These are phyloP conservation scores for Meiosimyza decipiens DNA, from an alignment of 2,888 invertebrate genomes.

Conservation along the genomic window DNA sequence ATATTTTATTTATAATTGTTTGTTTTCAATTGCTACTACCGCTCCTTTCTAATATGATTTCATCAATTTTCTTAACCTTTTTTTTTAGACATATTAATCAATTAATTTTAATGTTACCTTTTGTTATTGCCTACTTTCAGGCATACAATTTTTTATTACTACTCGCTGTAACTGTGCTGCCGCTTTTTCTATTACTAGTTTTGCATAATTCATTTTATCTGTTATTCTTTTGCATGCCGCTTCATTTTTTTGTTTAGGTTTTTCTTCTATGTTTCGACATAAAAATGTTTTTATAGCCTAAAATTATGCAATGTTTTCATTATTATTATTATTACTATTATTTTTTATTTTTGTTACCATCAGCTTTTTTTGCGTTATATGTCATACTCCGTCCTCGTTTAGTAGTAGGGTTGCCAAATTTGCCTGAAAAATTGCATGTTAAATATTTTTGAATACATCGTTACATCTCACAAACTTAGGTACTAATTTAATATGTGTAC, in stretches of 20 bases:
- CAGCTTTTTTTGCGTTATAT: not conserved
- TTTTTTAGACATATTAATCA: not conserved
- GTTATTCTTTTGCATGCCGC: not conserved
- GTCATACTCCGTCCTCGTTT: not conserved
- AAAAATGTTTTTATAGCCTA: constrained; percentile 14
- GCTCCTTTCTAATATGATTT: too few species aligned
- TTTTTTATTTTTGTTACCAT: constrained; percentile 4
- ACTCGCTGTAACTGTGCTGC: not conserved
- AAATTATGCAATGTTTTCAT: constrained; percentile 19
- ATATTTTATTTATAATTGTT: not conserved
- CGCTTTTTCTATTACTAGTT: not conserved
- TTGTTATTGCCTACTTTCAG: not conserved
- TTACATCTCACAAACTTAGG: too few species aligned
- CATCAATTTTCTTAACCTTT: too few species aligned
- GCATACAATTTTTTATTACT: constrained; percentile 8
- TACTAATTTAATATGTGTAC: too few species aligned
- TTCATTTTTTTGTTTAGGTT: constrained; percentile 1
- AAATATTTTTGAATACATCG: too few species aligned
- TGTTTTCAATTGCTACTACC: not conserved
- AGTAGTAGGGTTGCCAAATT: too few species aligned
- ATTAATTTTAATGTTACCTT: not conserved
- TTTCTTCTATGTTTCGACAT: constrained; percentile 4
- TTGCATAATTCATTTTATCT: not conserved
- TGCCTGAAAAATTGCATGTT: too few species aligned
- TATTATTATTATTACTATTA: not conserved